Base-by-base conservation (phyloP, 1,140 invertebrate species). In the Ptiloglossa arizonensis region DNA sequence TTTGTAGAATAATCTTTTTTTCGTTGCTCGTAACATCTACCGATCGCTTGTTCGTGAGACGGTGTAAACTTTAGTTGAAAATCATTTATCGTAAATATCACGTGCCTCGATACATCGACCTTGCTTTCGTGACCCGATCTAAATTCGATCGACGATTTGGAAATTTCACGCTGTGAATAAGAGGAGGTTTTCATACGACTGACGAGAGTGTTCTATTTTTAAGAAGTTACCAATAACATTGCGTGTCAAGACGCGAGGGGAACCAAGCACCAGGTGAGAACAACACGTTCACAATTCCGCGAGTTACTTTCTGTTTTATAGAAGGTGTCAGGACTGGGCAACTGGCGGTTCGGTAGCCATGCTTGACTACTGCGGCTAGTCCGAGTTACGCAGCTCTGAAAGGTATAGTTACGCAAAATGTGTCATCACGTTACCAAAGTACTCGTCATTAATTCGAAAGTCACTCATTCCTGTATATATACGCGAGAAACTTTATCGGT, bases 371-470 rank as follows among this genome's bases (percentile, higher is more conserved):
- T n/a, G n/a, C n/a, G n/a, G n/a, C n/a, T n/a, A n/a, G n/a, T n/a
- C n/a, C n/a, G n/a, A n/a, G n/a, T n/a, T n/a, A n/a, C n/a, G n/a
- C n/a, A n/a, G n/a, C n/a, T n/a, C n/a, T n/a, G n/a, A n/a, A 50
- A 50, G 24, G n/a, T 52, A 19, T 15, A 46, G 8, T 73, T 19
- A n/a, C 44, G 54, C 27, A 50, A 48, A 66, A 24, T 72, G 73
- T 84, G 79, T 85, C 82, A 81, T 84, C 66, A 78, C 59, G 52
- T 81, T 85, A 72, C 83, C 79, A 83, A 85, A 85, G 82, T 67
- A 74, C 63, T 81, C 52, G 72, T 69, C 57, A 62, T 83, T 56
- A 60, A 73, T 66, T 44, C 19, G 52, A 75, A 46, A 46, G 62
- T 82, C 62, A 35, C 32, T 83, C 75, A 44, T 82, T 78, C 50